A percentile compares a stretch with the other conserved stretches of the same genome.
Evolutionary conservation across 2,888 invertebrate species (phyloP).

Genomic region (Halictus quadricinctus): DNA sequence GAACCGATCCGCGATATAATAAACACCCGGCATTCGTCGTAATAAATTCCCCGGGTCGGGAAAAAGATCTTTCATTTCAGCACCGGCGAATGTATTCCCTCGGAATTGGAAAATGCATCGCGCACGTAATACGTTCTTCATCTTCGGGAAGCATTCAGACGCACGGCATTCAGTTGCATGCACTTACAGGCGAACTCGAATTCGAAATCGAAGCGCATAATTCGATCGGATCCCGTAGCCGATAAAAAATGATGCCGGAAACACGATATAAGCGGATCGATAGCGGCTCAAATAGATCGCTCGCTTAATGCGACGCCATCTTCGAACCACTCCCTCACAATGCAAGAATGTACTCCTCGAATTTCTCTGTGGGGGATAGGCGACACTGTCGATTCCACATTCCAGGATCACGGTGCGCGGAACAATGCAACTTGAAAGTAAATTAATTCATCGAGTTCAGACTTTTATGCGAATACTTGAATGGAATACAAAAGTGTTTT

Average conservation of each 20-base stretch:
- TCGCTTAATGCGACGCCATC: neutral
- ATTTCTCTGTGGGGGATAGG: neutral
- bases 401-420: too few species aligned
- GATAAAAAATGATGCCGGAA: neutral
- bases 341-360: neutral
- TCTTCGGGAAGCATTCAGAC: neutral
- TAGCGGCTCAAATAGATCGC: conserved; percentile 15
- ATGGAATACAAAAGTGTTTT: too few species aligned
- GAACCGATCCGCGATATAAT: neutral
- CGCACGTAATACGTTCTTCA: conserved; percentile 6
- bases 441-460: too few species aligned
- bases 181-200: conserved; percentile 27
- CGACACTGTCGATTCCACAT: too few species aligned
- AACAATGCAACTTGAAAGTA: too few species aligned
- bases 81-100: neutral
- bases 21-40: neutral
- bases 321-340: neutral
- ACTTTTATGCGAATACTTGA: too few species aligned
- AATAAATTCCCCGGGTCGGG: neutral
- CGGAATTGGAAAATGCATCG: conserved; percentile 2
- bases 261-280: conserved; percentile 19
- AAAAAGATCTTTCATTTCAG: neutral
- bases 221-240: neutral
- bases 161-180: conserved; percentile 8
- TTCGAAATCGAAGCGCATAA: conserved; percentile 35